Percentiles rank a stretch among this genome's conserved stretches.
These are phyloP conservation scores for Drosophila quinaria DNA, from an alignment of 2,888 invertebrate species.

Conservation along the genomic window DNA sequence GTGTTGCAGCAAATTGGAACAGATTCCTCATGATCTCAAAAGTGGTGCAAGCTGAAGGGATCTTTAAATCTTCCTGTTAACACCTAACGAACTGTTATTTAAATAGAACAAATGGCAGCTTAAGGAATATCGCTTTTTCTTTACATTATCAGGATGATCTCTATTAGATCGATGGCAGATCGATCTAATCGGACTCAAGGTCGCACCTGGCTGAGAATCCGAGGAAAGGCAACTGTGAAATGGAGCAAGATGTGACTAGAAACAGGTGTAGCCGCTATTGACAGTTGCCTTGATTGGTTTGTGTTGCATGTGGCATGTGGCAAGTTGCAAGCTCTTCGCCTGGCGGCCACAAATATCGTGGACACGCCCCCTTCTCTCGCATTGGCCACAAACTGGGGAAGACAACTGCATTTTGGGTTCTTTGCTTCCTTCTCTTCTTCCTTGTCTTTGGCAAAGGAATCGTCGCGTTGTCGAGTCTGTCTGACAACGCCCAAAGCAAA, in stretches of 20 bases:
- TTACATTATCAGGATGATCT: constrained; percentile 33
- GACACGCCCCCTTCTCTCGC: constrained; percentile 57
- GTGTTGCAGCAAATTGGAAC: constrained; percentile 65
- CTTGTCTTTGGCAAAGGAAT: constrained; percentile 28
- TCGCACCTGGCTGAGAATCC: constrained; percentile 34
- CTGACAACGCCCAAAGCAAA: constrained; percentile 73
- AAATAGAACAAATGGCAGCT: constrained; percentile 7
- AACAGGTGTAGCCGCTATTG: constrained; percentile 73
- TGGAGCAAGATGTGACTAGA: constrained; percentile 24
- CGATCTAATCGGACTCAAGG: constrained; percentile 54
- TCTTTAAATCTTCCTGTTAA: constrained; percentile 28
- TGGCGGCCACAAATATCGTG: constrained; percentile 20
- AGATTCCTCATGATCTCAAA: constrained; percentile 32
- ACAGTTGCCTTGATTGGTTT: constrained; percentile 71
- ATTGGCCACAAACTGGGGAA: constrained; percentile 20
- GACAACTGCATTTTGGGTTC: constrained; percentile 70
- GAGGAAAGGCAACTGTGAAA: constrained; percentile 22
- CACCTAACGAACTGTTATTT: constrained; percentile 31
- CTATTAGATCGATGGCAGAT: constrained; percentile 22
- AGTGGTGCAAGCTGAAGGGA: constrained; percentile 45
- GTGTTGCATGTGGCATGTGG: constrained; percentile 61
- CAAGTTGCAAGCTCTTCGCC: constrained; percentile 15
- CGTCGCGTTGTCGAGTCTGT: constrained; percentile 45
- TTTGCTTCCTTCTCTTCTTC: not conserved
- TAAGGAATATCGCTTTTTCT: constrained; percentile 7